Percentiles rank a stretch among this genome's conserved stretches.
Evolutionary conservation across 2,888 invertebrate genomes (phyloP).

Genomic region (Orthosia gracilis): DNA sequence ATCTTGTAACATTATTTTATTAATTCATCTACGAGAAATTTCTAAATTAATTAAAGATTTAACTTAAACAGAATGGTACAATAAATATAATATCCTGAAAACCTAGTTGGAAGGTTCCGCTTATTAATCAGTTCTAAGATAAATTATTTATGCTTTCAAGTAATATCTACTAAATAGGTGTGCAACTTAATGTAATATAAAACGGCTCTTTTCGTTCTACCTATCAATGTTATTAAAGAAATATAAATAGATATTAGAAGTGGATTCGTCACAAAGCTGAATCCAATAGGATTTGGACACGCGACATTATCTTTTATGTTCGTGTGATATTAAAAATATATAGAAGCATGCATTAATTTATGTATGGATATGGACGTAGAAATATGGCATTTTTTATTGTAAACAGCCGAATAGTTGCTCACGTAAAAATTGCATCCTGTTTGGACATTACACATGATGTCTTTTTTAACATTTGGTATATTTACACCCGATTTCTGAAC

Average conservation of each 20-base stretch:
- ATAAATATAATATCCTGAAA: conserved; percentile 46
- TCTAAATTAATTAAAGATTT: conserved; percentile 8
- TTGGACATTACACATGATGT: background rate
- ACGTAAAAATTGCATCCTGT: background rate
- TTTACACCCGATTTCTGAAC: background rate
- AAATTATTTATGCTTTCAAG: conserved; percentile 23
- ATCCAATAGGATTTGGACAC: conserved; percentile 40
- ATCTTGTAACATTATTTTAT: too few relatives aligned
- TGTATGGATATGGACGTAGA: background rate
- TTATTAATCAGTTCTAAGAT: conserved; percentile 1
- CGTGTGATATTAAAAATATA: conserved; percentile 29
- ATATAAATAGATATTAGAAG: background rate
- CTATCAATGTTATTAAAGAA: conserved; percentile 15
- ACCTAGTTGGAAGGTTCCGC: conserved; percentile 19
- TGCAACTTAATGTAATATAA: background rate
- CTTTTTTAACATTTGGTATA: background rate
- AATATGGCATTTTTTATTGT: background rate
- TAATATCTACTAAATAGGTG: background rate
- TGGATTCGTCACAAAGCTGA: conserved; percentile 38
- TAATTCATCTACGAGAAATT: too few relatives aligned
- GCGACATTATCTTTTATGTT: conserved; percentile 33
- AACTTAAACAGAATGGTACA: conserved; percentile 24
- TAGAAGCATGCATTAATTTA: background rate
- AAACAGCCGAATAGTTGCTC: background rate
- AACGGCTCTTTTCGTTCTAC: background rate